Percentiles rank a stretch among this genome's conserved stretches.
These are phyloP conservation scores for Takifugu flavidus DNA, from an alignment of 2,113 vertebrate species.

Conservation along the genomic window DNA sequence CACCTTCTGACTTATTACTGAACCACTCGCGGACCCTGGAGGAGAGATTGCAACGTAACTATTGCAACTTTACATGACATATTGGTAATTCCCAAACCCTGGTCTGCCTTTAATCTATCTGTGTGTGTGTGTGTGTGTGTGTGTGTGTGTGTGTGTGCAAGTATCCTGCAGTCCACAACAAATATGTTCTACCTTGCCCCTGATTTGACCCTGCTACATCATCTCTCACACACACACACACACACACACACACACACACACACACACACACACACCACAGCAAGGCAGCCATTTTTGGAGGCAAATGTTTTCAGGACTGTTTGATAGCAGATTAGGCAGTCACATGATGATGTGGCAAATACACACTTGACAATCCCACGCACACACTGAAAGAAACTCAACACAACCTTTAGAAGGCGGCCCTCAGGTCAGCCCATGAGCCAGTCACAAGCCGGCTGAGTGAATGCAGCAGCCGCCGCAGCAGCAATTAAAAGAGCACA, in stretches of 20 bases:
- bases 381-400: conserved; percentile 6
- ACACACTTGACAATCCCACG: not conserved
- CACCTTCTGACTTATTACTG: not conserved
- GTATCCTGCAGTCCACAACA: conserved; percentile 29
- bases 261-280: conserved; percentile 46
- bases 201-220: conserved; percentile 55
- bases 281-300: conserved; percentile 35
- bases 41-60: conserved; percentile 9
- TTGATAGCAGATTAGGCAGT: conserved; percentile 69
- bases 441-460: too few species aligned
- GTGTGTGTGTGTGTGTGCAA: conserved; percentile 7
- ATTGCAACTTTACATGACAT: conserved; percentile 8
- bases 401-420: not conserved
- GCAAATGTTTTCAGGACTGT: conserved; percentile 49
- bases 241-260: conserved; percentile 21
- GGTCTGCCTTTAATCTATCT: conserved; percentile 21
- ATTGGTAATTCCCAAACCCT: conserved; percentile 7
- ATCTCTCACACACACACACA: conserved; percentile 16
- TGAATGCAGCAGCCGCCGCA: too few species aligned
- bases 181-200: conserved; percentile 44
- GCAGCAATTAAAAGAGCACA: too few species aligned
- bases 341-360: conserved; percentile 47
- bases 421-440: not conserved
- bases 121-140: conserved; percentile 12
- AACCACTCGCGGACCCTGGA: not conserved